Evolutionary conservation across 1,140 invertebrate genomes (phyloP), one percentile per base, ranked within the genome.

Genomic region (Drosophila albomicans): DNA sequence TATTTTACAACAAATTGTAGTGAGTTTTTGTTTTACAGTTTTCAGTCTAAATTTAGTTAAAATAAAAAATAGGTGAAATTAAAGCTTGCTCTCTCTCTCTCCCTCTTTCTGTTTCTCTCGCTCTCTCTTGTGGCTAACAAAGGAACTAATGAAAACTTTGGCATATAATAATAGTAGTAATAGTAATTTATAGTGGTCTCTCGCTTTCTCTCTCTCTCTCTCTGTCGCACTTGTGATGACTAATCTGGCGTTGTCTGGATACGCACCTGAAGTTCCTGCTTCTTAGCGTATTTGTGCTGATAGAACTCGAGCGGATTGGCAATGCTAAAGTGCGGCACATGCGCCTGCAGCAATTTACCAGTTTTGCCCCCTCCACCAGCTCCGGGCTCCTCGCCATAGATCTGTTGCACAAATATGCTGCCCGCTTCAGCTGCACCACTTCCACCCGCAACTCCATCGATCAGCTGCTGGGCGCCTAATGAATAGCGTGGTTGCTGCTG

Each of bases 211-310:
- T 28, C 7, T 48, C 41, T 48, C 15, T 65, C 2, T 28, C 6
- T 56, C 10, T 30, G n/a, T n/a, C 20, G 25, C 16, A 4, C 35
- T 32, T 25, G 20, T 25, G 20, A 4, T 52, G 46, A 28, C 25
- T 61, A 64, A 10, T 64, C 48, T 28, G 35, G 32, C 61, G 35
- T 41, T 16, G 68, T 45, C 75, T 68, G 75, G 57, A 87, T 92
- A 92, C 91, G 77, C 79, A 92, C 91, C 91, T 92, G 91, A 87
- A 90, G 88, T 81, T 92, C 91, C 85, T 90, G 91, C 88, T 92
- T 92, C 81, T 92, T 92, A 61, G 75, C 81, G 75, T 91, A 92
- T 65, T 92, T 92, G 78, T 88, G 84, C 75, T 89, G 86, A 81
- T 92, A 92, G 56, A 90, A 84, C 73, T 92, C 91, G 61, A 86